Evolutionary conservation across 1,140 invertebrate species (phyloP).

Genomic region (Hermatobates lingyangjiaoensis): DNA sequence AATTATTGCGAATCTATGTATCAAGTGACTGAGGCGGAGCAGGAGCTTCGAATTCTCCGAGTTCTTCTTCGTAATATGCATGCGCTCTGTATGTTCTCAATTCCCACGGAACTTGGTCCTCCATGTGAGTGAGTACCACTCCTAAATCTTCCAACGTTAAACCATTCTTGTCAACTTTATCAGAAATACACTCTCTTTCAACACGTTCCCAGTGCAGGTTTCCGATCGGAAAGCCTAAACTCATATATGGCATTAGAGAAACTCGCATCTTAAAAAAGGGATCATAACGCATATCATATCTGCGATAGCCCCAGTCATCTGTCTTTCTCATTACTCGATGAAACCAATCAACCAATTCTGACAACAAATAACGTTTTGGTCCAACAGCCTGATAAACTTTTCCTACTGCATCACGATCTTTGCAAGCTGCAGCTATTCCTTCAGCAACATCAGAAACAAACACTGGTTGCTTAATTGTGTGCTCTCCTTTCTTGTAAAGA

Average conservation of each 20-base stretch:
- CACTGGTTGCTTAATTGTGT: constrained; percentile 81
- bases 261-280: constrained; percentile 46
- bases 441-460: constrained; percentile 71
- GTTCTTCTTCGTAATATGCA: constrained; percentile 47
- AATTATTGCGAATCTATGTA: too few species aligned
- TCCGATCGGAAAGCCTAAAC: constrained; percentile 39
- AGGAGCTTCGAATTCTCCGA: constrained; percentile 53
- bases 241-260: constrained; percentile 33
- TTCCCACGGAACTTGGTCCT: constrained; percentile 59
- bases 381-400: constrained; percentile 82
- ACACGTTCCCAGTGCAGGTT: constrained; percentile 54
- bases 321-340: constrained; percentile 47
- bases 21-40: constrained; percentile 31
- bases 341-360: constrained; percentile 62
- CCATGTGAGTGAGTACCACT: constrained; percentile 49
- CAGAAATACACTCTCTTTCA: constrained; percentile 60
- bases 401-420: constrained; percentile 56
- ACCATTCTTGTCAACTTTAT: constrained; percentile 37
- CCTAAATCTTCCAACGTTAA: constrained; percentile 78
- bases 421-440: constrained; percentile 61
- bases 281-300: constrained; percentile 49
- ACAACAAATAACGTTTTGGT: constrained; percentile 57
- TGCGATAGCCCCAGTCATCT: constrained; percentile 37
- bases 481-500: constrained; percentile 64
- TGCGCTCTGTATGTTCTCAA: constrained; percentile 41